Evolutionary conservation across 2,113 vertebrate genomes (phyloP), one percentile per base, ranked within the genome.

Genomic region (Salminus brasiliensis): DNA sequence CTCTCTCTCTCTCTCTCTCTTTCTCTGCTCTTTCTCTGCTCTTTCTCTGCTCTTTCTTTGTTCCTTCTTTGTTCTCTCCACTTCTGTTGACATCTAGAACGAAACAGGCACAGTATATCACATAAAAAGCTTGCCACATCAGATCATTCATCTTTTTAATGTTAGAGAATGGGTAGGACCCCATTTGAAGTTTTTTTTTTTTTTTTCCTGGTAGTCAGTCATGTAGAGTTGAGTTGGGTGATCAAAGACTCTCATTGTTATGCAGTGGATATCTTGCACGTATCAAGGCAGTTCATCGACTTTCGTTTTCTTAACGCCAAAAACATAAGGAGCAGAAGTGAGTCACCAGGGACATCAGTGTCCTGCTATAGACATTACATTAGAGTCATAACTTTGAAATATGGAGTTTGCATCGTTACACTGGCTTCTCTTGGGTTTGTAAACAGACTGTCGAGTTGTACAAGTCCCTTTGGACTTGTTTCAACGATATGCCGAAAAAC

Each of bases 231-330:
- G 52, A 29, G 63, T 45, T 30, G 16, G 27, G 34, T 72, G 73
- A 79, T 82, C 72, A 85, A 85, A 85, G 80, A 25, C 34, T 16
- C 21, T 15, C 30, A 76, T 85, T 82, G 36, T 78, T 49, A 82
- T 85, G 75, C 80, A 76, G 29, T 34, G 49, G 67, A 34, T 29
- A 66, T 47, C 66, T 8, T 45, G 12, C 32, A 23, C 30, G 13
- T 73, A 70, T 78, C 75, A 65, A 72, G 76, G 72, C 63, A 30
- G 25, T 49, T 69, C 53, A 73, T 47, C 10, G 4, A 49, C 7
- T 68, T 57, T 21, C 21, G 7, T 55, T 78, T 73, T 74, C 67
- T 70, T 25, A 2, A 41, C 23, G 59, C 11, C 21, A 30, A 55
- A 74, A 9, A 9, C 32, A 36, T 10, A 23, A 23, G 32, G n/a